Evolutionary conservation across 2,888 invertebrate genomes (phyloP), one percentile per base, ranked within the genome.

Genomic region (Drosophila anomalata): DNA sequence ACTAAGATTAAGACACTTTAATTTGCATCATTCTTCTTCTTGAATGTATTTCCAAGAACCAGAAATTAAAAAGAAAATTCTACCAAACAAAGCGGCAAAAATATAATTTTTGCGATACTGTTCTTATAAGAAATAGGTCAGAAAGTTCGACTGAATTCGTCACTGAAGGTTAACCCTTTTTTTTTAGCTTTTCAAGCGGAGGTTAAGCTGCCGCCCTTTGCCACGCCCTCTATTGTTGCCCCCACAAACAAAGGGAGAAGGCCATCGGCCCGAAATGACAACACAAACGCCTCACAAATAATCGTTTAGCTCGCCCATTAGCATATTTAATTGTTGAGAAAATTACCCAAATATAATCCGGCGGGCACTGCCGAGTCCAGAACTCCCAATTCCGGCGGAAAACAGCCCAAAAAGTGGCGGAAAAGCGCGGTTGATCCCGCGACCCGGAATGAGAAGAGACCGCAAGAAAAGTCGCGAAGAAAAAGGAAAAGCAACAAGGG

Each of bases 271-370:
- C 29, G 48, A 6, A 53, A 47, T 47, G 50, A 66, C 46, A 54
- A 31, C 36, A 78, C 57, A 79, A 71, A 63, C 57, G 60, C 56
- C 62, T 41, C 39, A 44, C 39, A 52, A 47, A 59, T 50, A 70
- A 71, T 65, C 79, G 70, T 62, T 82, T 76, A 77, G 68, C 61
- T 53, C 3, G 20, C 12, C 57, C 67, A 82, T 82, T 86, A 78
- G 73, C 82, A 86, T 86, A 82, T 79, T 78, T 78, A 86, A 82
- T 82, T 86, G 83, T 59, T 42, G 75, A 68, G 80, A 82, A 86
- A 81, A 81, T 84, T 78, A 77, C 76, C 63, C 48, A 74, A 68
- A 71, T 58, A 66, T 33, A 60, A 48, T 44, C 14, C 41, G 14
- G 20, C 46, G 60, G 12, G 29, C 52, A 52, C 29, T 29, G 1